These are phyloP conservation scores for Channa maculata DNA, from an alignment of 2,113 vertebrate species.

Conservation along the genomic window DNA sequence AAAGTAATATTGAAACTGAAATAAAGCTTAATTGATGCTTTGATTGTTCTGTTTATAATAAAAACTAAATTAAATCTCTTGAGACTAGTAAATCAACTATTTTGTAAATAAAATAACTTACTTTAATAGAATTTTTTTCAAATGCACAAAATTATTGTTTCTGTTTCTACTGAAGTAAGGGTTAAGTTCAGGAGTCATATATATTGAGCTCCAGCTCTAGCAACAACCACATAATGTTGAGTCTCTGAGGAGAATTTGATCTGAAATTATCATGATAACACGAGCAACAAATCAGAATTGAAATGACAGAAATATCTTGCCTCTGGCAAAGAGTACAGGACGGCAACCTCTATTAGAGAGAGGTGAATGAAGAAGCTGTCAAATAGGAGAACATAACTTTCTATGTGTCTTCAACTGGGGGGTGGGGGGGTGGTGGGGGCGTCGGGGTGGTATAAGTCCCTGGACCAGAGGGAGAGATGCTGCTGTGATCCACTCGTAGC, in stretches of 20 bases:
- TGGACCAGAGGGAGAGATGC: conserved; percentile 58
- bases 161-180: background rate
- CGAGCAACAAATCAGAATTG: conserved; percentile 31
- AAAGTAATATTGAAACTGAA: too few relatives aligned
- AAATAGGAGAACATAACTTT: conserved; percentile 49
- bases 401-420: conserved; percentile 54
- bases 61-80: too few relatives aligned
- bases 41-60: too few relatives aligned
- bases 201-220: background rate
- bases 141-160: background rate
- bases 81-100: too few relatives aligned
- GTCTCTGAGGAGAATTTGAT: conserved; percentile 34
- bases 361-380: conserved; percentile 55
- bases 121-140: too few relatives aligned
- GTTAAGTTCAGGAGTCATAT: background rate
- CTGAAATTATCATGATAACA: conserved; percentile 24
- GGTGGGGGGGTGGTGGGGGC: background rate
- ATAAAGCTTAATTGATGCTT: too few relatives aligned
- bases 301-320: conserved; percentile 53
- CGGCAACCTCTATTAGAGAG: conserved; percentile 43
- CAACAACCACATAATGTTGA: conserved; percentile 6
- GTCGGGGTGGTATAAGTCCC: conserved; percentile 25
- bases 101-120: too few relatives aligned
- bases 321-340: conserved; percentile 45
- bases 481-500: conserved; percentile 67